A percentile compares a stretch with the other conserved stretches of the same genome.
These are phyloP conservation scores for Leptoclinus maculatus DNA, from an alignment of 2,797 vertebrate species.

Conservation along the genomic window DNA sequence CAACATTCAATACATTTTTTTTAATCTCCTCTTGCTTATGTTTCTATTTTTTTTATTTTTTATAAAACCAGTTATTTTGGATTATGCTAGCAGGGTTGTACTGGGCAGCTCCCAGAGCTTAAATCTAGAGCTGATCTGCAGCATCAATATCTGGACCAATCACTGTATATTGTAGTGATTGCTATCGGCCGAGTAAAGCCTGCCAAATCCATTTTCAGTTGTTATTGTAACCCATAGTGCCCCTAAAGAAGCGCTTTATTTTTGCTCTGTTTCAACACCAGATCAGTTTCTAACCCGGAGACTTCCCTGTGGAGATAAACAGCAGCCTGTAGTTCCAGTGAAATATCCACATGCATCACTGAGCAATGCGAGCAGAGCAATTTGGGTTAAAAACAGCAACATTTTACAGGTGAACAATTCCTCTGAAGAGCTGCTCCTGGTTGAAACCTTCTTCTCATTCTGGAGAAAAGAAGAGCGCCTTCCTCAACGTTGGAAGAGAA, in stretches of 20 bases:
- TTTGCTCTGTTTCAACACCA: slow-evolving; percentile 4
- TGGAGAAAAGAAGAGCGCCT: background rate
- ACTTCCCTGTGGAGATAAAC: background rate
- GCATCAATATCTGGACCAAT: slow-evolving; percentile 51
- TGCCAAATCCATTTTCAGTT: slow-evolving; percentile 12
- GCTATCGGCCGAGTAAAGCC: slow-evolving; percentile 36
- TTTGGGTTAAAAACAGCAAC: slow-evolving; percentile 7
- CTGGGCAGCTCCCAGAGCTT: slow-evolving; percentile 34
- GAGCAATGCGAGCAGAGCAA: slow-evolving; percentile 2
- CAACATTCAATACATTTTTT: slow-evolving; percentile 39
- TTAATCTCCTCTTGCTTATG: background rate
- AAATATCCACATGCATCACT: slow-evolving; percentile 2
- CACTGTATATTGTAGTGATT: slow-evolving; percentile 31
- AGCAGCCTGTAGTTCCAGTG: background rate
- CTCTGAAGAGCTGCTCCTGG: slow-evolving; percentile 13
- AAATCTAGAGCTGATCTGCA: slow-evolving; percentile 28
- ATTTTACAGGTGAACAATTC: slow-evolving; percentile 16
- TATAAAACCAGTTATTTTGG: slow-evolving; percentile 33
- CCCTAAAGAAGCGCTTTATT: background rate
- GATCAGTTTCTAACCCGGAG: background rate
- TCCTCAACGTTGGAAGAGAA: background rate
- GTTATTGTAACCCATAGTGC: slow-evolving; percentile 6
- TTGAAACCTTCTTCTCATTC: background rate
- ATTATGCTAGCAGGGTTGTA: slow-evolving; percentile 4
- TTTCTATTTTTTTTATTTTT: slow-evolving; percentile 7